These are phyloP conservation scores for Eurois occulta DNA, from an alignment of 2,888 invertebrate genomes.

Conservation along the genomic window DNA sequence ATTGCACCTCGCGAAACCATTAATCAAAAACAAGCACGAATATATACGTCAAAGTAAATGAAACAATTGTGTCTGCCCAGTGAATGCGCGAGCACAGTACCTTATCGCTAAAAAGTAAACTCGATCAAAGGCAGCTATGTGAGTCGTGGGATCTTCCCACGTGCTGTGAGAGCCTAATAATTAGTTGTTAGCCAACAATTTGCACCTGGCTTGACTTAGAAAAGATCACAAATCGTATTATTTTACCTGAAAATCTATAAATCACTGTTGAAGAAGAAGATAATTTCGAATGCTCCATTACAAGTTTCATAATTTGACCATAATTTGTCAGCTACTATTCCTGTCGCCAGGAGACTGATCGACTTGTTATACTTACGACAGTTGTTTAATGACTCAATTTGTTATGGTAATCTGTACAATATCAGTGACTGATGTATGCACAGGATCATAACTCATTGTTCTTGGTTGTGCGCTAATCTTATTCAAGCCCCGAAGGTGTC, in stretches of 20 bases:
- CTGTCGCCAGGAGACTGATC: slow-evolving; percentile 68
- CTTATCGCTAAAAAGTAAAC: slow-evolving; percentile 83
- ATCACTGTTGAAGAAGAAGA: slow-evolving; percentile 18
- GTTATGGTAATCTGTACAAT: slow-evolving; percentile 73
- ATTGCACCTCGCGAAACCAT: slow-evolving; percentile 71
- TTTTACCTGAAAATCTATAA: slow-evolving; percentile 29
- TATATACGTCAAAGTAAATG: slow-evolving; percentile 70
- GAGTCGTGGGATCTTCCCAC: slow-evolving; percentile 87
- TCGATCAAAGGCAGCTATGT: slow-evolving; percentile 77
- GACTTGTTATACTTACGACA: slow-evolving; percentile 70
- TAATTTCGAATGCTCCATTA: slow-evolving; percentile 32
- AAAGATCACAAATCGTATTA: slow-evolving; percentile 24
- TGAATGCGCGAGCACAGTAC: slow-evolving; percentile 73
- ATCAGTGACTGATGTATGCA: slow-evolving; percentile 74
- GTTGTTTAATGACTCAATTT: slow-evolving; percentile 76
- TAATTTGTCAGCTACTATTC: slow-evolving; percentile 64
- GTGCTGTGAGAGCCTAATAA: slow-evolving; percentile 76
- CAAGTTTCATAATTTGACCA: slow-evolving; percentile 58
- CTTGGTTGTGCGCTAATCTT: slow-evolving; percentile 77
- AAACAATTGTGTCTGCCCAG: slow-evolving; percentile 76
- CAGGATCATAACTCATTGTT: slow-evolving; percentile 76
- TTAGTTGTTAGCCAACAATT: slow-evolving; percentile 84
- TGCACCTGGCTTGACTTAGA: slow-evolving; percentile 72
- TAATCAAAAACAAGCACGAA: slow-evolving; percentile 72
- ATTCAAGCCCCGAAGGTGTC: slow-evolving; percentile 75